A percentile compares a stretch with the other conserved stretches of the same genome.
These are phyloP conservation scores for Lucinisca nassula DNA, from an alignment of 2,888 invertebrate species.

Conservation along the genomic window DNA sequence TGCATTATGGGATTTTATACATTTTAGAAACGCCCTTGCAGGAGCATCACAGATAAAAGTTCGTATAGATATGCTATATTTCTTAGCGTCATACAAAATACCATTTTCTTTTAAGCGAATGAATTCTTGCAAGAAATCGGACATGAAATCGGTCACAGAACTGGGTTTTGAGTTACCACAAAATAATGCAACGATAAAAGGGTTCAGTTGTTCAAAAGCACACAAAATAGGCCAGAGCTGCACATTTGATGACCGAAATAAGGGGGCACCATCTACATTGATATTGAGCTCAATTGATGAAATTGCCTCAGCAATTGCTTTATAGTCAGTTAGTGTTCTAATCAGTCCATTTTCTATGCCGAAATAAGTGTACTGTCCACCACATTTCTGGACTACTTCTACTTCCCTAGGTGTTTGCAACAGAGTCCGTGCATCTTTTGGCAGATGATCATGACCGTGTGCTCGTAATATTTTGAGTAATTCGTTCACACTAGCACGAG, in stretches of 20 bases:
- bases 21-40: conserved; percentile 77
- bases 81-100: conserved; percentile 6
- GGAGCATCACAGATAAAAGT: conserved; percentile 82
- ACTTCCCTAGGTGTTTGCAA: conserved; percentile 49
- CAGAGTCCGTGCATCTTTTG: conserved; percentile 66
- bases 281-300: conserved; percentile 4
- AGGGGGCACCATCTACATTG: conserved; percentile 57
- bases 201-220: conserved; percentile 22
- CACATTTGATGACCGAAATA: conserved; percentile 50
- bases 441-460: conserved; percentile 33
- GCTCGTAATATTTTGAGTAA: conserved; percentile 29
- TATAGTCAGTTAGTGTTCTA: neutral
- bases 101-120: conserved; percentile 37
- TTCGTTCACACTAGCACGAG: conserved; percentile 16
- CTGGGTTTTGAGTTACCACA: conserved; percentile 63
- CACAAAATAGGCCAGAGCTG: conserved; percentile 67
- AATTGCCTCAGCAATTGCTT: neutral
- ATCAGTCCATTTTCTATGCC: conserved; percentile 40
- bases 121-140: conserved; percentile 66
- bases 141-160: conserved; percentile 53
- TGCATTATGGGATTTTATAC: conserved; percentile 76
- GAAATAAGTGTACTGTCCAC: conserved; percentile 61
- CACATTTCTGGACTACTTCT: conserved; percentile 41
- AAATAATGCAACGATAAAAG: conserved; percentile 67
- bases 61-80: conserved; percentile 10